Evolutionary conservation across 2,888 invertebrate genomes (phyloP).

Genomic region (Nephrotoma appendiculata): DNA sequence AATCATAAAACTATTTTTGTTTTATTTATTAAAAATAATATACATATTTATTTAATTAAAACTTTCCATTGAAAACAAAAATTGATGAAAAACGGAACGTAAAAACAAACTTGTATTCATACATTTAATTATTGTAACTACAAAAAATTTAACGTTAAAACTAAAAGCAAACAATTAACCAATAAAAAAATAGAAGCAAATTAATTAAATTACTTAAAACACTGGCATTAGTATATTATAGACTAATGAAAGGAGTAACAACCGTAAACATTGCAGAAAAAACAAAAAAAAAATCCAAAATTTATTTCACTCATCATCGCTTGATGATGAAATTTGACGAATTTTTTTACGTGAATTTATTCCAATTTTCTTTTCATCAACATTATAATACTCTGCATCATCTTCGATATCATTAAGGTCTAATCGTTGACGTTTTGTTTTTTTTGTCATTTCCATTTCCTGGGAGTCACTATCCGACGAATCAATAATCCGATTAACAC

Average conservation of each 20-base stretch:
- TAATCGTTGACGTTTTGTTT: constrained; percentile 11
- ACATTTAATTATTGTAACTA: neutral
- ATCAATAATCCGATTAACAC: neutral
- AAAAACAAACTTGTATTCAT: neutral
- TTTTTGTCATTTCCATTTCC: constrained; percentile 10
- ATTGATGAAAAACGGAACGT: neutral
- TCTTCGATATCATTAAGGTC: constrained; percentile 19
- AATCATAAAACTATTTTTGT: too few species aligned
- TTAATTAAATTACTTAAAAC: neutral
- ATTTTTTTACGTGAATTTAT: neutral
- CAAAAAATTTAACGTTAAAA: neutral
- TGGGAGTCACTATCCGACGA: constrained; percentile 13
- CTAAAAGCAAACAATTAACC: neutral
- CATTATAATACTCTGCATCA: neutral
- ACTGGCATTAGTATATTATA: neutral
- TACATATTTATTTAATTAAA: neutral
- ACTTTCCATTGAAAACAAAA: neutral
- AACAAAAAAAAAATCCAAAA: neutral
- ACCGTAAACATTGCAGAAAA: neutral
- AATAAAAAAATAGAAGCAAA: neutral
- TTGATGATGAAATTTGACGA: neutral
- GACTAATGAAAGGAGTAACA: neutral
- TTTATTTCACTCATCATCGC: neutral
- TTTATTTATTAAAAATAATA: neutral
- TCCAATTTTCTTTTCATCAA: neutral